phyloP scores from a whole-genome alignment of 2,113 vertebrate genomes.

The Tetrao urogallus region DNA sequence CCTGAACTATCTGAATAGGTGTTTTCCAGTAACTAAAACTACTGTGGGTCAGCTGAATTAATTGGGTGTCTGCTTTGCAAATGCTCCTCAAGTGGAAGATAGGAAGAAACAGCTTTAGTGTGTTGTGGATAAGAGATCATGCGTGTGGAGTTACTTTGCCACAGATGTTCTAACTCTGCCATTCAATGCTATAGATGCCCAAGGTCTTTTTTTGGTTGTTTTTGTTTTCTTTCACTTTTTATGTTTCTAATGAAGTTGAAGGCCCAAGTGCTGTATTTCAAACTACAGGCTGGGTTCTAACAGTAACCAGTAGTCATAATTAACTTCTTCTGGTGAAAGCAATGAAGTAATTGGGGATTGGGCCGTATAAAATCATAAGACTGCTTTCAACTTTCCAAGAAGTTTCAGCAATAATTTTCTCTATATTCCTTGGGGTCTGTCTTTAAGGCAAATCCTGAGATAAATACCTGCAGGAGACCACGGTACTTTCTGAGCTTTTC shows the following conservation, averaged over 20 bases:
- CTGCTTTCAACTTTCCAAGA: not conserved
- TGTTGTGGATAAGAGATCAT: fast-evolving
- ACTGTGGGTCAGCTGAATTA: not conserved
- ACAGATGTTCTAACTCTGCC: fast-evolving
- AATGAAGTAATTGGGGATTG: fast-evolving
- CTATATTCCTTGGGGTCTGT: fast-evolving
- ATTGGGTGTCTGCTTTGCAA: not conserved
- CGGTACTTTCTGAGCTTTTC: not conserved
- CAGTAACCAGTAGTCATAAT: not conserved
- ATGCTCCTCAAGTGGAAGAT: not conserved
- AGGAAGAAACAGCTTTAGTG: not conserved
- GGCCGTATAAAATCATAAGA: not conserved
- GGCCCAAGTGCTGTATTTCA: not conserved
- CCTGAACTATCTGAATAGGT: not conserved
- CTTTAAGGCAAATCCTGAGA: not conserved
- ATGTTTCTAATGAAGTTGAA: not conserved
- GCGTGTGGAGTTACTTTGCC: not conserved
- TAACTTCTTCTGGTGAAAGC: not conserved
- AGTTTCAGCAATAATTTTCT: not conserved
- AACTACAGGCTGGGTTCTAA: not conserved
- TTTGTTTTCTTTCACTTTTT: not conserved
- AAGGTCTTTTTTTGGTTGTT: not conserved
- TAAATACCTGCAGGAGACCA: not conserved
- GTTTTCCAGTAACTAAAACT: not conserved
- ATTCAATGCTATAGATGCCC: not conserved